phyloP scores from a whole-genome alignment of 2,888 invertebrate genomes.

The Hymenopus coronatus region DNA sequence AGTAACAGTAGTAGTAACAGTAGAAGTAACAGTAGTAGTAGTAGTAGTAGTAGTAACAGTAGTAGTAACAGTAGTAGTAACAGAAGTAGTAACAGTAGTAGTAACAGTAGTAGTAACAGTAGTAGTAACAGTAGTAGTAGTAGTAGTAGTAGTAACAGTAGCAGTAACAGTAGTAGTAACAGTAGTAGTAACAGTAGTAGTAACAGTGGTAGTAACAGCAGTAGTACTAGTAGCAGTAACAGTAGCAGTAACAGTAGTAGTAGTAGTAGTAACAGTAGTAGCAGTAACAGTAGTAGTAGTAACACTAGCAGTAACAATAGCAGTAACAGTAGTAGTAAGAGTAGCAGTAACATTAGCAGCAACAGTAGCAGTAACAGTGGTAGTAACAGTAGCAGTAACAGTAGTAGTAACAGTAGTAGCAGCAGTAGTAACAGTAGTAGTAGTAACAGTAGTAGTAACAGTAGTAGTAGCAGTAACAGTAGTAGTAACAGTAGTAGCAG shows the following conservation, averaged over 20 bases:
- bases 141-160: background rate
- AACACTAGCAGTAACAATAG: background rate
- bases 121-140: background rate
- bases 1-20: background rate
- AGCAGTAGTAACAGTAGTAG: background rate
- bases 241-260: background rate
- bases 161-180: background rate
- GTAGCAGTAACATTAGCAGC: background rate
- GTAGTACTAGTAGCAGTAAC: background rate
- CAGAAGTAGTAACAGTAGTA: background rate
- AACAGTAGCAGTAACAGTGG: background rate
- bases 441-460: background rate
- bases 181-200: background rate
- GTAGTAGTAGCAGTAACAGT: background rate
- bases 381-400: background rate
- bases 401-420: background rate
- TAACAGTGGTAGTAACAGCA: background rate
- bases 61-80: background rate
- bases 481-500: background rate
- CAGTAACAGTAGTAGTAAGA: background rate
- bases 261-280: background rate
- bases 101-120: background rate
- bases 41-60: too few species aligned
- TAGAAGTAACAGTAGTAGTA: background rate
- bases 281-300: background rate